Percentiles rank a stretch among this genome's conserved stretches.
These are phyloP conservation scores for Leptinotarsa lineolata DNA, from an alignment of 1,140 invertebrate species.

Conservation along the genomic window DNA sequence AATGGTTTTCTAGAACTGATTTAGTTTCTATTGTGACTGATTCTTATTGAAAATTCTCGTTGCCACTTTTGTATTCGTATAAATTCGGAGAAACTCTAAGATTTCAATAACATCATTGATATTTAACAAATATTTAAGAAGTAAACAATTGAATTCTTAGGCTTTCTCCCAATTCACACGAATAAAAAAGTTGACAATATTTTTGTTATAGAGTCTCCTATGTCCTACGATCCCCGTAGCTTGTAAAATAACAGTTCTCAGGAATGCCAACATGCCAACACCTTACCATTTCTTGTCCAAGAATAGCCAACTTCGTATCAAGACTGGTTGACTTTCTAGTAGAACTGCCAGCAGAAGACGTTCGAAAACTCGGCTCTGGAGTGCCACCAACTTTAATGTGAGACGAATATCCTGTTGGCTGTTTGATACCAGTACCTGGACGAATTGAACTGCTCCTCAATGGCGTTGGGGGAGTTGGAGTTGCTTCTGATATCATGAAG, in stretches of 20 bases:
- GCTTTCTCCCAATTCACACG: too few species aligned
- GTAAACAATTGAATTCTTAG: neutral
- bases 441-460: neutral
- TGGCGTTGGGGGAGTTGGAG: slow-evolving; percentile 1
- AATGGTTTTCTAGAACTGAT: too few species aligned
- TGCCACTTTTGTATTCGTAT: too few species aligned
- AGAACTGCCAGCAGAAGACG: neutral
- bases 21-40: too few species aligned
- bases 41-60: too few species aligned
- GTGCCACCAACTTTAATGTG: neutral
- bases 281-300: slow-evolving; percentile 23
- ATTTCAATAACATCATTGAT: neutral
- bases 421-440: neutral
- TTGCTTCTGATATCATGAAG: slow-evolving; percentile 6
- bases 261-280: neutral
- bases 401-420: neutral
- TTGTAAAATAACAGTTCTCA: neutral
- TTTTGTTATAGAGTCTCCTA: too few species aligned
- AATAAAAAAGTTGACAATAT: neutral
- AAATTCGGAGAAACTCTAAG: too few species aligned
- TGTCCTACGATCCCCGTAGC: too few species aligned
- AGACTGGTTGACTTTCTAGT: slow-evolving; percentile 11
- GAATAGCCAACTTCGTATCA: slow-evolving; percentile 14
- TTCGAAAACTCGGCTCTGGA: neutral
- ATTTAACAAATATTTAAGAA: neutral